Conservation (phyloP, 23 tunicate species). For the Clavelina lepadiformis region DNA sequence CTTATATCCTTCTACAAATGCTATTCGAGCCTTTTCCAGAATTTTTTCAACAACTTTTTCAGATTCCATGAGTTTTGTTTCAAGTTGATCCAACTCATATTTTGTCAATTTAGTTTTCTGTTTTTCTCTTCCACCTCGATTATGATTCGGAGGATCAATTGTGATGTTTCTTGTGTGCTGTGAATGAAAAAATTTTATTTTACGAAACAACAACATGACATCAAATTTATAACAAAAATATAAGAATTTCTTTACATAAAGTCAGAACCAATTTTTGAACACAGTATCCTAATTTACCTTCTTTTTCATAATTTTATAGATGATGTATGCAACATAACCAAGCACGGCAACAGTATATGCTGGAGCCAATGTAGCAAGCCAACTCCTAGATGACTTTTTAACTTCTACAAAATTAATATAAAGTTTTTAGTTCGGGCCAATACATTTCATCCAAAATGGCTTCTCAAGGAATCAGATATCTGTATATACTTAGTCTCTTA, state of each 20-base stretch:
- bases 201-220: background rate
- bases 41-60: constrained; percentile 36
- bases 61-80: constrained; percentile 13
- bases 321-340: constrained; percentile 33
- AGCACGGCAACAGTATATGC: constrained; percentile 18
- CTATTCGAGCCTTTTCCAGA: constrained; percentile 7
- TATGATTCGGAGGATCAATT: no score
- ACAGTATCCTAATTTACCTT: background rate
- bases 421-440: no score
- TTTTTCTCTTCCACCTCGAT: no score
- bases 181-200: background rate
- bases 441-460: no score
- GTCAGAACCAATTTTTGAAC: no score
- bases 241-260: no score
- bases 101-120: no score
- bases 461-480: no score
- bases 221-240: background rate
- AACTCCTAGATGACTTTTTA: no score
- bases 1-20: constrained; percentile 22
- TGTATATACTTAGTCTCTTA: no score
- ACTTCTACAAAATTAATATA: no score
- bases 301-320: constrained; percentile 27
- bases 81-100: constrained; percentile 15
- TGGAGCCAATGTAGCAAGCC: constrained; percentile 28
- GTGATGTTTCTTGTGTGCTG: no score